phyloP scores from a whole-genome alignment of 23 tunicate genomes.

The Ciona savignyi region DNA sequence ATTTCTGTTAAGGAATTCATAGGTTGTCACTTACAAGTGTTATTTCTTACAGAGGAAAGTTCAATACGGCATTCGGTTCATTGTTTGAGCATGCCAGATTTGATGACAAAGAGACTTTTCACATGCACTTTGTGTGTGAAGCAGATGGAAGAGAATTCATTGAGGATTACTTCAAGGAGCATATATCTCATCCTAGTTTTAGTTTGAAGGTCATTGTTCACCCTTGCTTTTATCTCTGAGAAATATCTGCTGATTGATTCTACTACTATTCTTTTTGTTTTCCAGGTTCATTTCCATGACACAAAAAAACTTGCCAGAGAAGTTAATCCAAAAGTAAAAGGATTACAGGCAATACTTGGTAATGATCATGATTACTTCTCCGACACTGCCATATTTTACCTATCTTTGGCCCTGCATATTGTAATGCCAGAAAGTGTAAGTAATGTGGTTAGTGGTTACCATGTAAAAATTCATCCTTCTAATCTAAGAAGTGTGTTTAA shows the following conservation, averaged over 20 bases:
- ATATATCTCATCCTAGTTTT: constrained; percentile 58
- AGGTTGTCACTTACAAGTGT: too few species aligned
- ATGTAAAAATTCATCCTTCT: too few species aligned
- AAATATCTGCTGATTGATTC: too few species aligned
- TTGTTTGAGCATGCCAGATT: constrained; percentile 73
- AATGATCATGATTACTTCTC: constrained; percentile 64
- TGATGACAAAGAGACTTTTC: constrained; percentile 45
- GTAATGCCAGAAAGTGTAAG: constrained; percentile 59
- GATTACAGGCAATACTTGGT: constrained; percentile 44
- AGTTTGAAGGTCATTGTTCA: constrained; percentile 27
- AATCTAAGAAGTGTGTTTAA: too few species aligned
- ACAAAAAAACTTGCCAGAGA: constrained; percentile 22
- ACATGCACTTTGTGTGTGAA: constrained; percentile 89
- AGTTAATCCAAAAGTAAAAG: constrained; percentile 29
- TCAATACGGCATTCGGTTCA: constrained; percentile 46
- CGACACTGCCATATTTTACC: constrained; percentile 61
- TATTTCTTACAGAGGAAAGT: constrained; percentile 34
- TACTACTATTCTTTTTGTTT: too few species aligned
- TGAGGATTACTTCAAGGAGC: constrained; percentile 31
- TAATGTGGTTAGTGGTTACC: too few species aligned
- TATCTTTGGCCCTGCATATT: constrained; percentile 67
- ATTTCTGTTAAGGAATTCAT: too few species aligned
- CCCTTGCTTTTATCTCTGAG: too few species aligned
- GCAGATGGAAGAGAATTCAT: constrained; percentile 47
- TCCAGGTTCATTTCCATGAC: constrained; percentile 79